A percentile compares a stretch with the other conserved stretches of the same genome.
phyloP scores from a whole-genome alignment of 2,888 invertebrate species.

The Empis livida region DNA sequence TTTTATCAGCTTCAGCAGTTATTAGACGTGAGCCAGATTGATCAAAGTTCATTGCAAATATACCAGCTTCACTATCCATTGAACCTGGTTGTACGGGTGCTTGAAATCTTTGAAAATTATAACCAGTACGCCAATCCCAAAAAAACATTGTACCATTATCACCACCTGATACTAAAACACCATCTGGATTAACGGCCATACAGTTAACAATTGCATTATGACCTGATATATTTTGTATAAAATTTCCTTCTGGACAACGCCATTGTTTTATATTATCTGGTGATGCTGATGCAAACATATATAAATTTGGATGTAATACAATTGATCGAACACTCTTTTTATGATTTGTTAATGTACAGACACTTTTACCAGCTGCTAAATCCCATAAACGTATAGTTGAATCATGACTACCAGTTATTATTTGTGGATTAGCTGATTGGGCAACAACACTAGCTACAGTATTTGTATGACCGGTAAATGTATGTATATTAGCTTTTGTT shows the following conservation, averaged over 20 bases:
- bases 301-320: slow-evolving; percentile 59
- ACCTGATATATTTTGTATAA: slow-evolving; percentile 91
- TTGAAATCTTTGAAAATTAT: slow-evolving; percentile 91
- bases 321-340: slow-evolving; percentile 86
- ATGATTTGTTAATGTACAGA: slow-evolving; percentile 93
- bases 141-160: slow-evolving; percentile 96
- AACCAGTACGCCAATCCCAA: slow-evolving; percentile 99
- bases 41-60: slow-evolving; percentile 93
- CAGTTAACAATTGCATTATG: slow-evolving; percentile 98
- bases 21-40: slow-evolving; percentile 88
- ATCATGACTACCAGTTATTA: slow-evolving; percentile 89
- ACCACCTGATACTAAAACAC: slow-evolving; percentile 93
- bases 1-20: slow-evolving; percentile 97
- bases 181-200: slow-evolving; percentile 86
- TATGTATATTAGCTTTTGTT: slow-evolving; percentile 96
- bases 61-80: slow-evolving; percentile 97
- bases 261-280: slow-evolving; percentile 99
- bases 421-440: slow-evolving; percentile 89
- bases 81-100: slow-evolving; percentile 96
- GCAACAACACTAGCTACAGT: slow-evolving; percentile 91
- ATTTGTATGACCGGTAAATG: slow-evolving; percentile 89
- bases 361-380: slow-evolving; percentile 86
- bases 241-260: slow-evolving; percentile 96
- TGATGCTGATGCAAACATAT: slow-evolving; percentile 96
- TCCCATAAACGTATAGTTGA: slow-evolving; percentile 97